A percentile compares a stretch with the other conserved stretches of the same genome.
Evolutionary conservation across 2,113 vertebrate genomes (phyloP).

Genomic region (Enhydra lutris): DNA sequence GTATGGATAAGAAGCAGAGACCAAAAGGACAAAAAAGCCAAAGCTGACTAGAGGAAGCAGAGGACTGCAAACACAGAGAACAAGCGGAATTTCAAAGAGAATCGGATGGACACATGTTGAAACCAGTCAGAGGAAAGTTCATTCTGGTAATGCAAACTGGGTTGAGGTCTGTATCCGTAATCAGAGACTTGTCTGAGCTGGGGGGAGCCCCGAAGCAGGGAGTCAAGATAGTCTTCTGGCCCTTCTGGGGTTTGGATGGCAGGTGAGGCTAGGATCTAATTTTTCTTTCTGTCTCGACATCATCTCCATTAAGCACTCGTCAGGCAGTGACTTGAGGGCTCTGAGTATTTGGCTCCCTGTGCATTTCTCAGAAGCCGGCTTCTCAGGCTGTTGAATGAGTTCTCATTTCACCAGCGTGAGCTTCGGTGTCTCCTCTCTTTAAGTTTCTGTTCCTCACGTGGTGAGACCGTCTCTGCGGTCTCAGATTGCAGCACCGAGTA

Average conservation of each 20-base stretch:
- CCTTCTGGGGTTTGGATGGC: conserved; percentile 37
- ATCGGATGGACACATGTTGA: background rate
- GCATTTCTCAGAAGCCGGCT: background rate
- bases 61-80: conserved; percentile 38
- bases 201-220: background rate
- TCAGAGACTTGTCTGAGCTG: conserved; percentile 45
- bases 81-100: conserved; percentile 46
- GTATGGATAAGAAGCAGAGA: conserved; percentile 56
- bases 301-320: conserved; percentile 45
- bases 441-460: background rate
- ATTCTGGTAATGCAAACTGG: background rate
- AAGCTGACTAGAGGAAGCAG: conserved; percentile 39
- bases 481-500: background rate
- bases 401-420: background rate
- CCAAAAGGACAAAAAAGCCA: conserved; percentile 35
- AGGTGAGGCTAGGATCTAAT: background rate
- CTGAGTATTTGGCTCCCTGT: background rate
- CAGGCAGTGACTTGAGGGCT: conserved; percentile 6
- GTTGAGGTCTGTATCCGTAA: conserved; percentile 16
- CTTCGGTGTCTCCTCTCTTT: background rate
- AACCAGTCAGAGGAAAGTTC: background rate
- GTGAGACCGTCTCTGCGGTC: background rate
- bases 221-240: background rate
- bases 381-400: background rate
- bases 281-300: conserved; percentile 33